Percentiles rank a stretch among this genome's conserved stretches.
Evolutionary conservation across 2,888 invertebrate species (phyloP).

Genomic region (Sesia apiformis): DNA sequence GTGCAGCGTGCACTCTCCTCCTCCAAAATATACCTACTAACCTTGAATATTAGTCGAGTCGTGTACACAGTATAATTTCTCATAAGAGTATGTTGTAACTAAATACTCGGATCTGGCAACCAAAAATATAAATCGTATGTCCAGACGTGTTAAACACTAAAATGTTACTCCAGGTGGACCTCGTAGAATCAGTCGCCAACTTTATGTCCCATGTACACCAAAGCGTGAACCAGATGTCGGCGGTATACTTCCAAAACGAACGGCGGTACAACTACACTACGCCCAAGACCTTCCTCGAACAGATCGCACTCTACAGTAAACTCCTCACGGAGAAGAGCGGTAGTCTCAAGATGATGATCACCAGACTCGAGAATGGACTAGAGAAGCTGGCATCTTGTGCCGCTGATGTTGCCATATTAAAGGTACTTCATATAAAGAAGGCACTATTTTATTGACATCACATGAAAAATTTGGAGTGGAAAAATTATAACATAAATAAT

Average conservation of each 20-base stretch:
- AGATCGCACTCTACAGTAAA: constrained; percentile 88
- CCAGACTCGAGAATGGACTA: constrained; percentile 89
- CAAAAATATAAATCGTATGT: too few species aligned
- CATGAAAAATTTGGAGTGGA: background rate
- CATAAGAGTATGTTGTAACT: too few species aligned
- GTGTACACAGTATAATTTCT: too few species aligned
- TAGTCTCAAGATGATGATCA: constrained; percentile 83
- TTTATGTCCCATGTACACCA: constrained; percentile 95
- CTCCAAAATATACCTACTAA: too few species aligned
- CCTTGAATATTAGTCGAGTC: too few species aligned
- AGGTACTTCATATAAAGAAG: constrained; percentile 52
- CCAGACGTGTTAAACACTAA: too few species aligned
- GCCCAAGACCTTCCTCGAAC: constrained; percentile 95
- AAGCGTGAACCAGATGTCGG: constrained; percentile 90
- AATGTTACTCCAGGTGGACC: constrained; percentile 39
- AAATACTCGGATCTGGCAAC: too few species aligned
- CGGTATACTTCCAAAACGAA: constrained; percentile 86
- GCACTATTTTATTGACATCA: background rate
- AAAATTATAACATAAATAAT: background rate
- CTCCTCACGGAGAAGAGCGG: constrained; percentile 78
- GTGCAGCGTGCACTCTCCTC: too few species aligned
- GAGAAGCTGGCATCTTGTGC: constrained; percentile 91
- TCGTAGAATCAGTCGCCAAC: constrained; percentile 80
- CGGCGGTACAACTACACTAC: constrained; percentile 96
- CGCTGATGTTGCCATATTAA: constrained; percentile 88